phyloP scores from a whole-genome alignment of 2,113 vertebrate species.

The Bostrychus sinensis region DNA sequence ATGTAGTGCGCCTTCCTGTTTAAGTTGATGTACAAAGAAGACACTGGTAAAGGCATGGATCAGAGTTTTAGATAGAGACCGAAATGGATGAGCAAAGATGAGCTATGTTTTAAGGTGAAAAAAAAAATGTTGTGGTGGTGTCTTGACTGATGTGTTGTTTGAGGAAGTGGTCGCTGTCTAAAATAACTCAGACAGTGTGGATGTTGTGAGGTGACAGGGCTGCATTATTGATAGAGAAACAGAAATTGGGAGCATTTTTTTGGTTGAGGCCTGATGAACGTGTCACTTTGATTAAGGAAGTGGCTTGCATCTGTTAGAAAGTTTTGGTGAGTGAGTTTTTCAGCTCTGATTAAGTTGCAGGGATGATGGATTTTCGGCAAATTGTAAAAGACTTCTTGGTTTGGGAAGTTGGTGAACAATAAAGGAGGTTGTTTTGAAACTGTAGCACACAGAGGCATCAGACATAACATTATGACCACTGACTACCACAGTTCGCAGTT shows the following conservation, averaged over 20 bases:
- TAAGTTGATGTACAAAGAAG: slow-evolving; percentile 1
- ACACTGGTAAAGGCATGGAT: background rate
- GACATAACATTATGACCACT: background rate
- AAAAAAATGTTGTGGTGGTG: background rate
- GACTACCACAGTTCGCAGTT: background rate
- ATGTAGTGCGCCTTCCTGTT: background rate
- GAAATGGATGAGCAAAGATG: background rate
- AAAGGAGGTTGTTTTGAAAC: background rate
- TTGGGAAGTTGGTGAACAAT: background rate
- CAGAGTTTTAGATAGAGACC: background rate
- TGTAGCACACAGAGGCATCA: background rate
- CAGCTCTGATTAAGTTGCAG: slow-evolving; percentile 3
- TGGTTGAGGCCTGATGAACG: background rate
- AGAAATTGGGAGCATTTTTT: slow-evolving; percentile 4
- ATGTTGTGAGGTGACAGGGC: background rate
- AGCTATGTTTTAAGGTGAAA: slow-evolving; percentile 1
- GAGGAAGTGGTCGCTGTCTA: slow-evolving; percentile 5
- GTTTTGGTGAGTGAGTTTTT: background rate
- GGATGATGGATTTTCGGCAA: background rate
- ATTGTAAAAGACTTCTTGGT: background rate
- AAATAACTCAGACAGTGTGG: slow-evolving; percentile 6
- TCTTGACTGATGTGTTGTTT: slow-evolving; percentile 7
- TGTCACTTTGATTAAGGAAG: slow-evolving; percentile 13
- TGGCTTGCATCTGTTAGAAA: slow-evolving; percentile 13
- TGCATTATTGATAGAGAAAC: background rate